Percentiles rank a stretch among this genome's conserved stretches.
phyloP scores from a whole-genome alignment of 1,140 invertebrate genomes.

The Nephila pilipes region DNA sequence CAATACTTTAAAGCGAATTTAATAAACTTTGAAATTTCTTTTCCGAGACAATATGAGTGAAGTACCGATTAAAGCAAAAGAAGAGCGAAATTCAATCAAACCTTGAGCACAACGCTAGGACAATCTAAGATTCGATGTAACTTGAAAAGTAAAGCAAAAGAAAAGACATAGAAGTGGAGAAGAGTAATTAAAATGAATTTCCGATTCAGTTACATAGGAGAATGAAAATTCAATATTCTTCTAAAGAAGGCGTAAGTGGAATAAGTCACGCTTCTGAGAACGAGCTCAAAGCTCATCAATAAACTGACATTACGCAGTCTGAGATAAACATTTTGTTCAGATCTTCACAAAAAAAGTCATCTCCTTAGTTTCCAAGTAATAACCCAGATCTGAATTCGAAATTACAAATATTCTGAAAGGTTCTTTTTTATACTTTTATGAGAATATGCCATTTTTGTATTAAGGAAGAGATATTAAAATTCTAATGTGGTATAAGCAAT shows the following conservation, averaged over 20 bases:
- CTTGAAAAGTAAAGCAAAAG: slow-evolving; percentile 36
- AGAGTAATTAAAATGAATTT: slow-evolving; percentile 71
- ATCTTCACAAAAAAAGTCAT: no score
- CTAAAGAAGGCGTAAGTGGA: neutral
- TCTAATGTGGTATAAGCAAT: no score
- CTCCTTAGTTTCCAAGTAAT: no score
- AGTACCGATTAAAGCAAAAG: slow-evolving; percentile 46
- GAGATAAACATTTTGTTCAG: no score
- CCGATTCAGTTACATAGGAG: slow-evolving; percentile 44
- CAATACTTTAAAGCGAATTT: slow-evolving; percentile 47
- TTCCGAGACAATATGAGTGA: neutral
- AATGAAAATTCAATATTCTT: slow-evolving; percentile 50
- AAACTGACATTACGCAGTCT: no score
- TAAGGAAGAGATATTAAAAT: no score
- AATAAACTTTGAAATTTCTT: slow-evolving; percentile 56
- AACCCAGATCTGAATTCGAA: no score
- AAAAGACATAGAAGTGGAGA: neutral
- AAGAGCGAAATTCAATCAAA: slow-evolving; percentile 54
- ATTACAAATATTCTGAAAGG: no score
- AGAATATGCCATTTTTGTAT: no score
- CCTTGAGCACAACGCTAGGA: neutral
- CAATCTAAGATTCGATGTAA: slow-evolving; percentile 46
- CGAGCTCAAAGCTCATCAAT: no score
- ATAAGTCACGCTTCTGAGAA: neutral
- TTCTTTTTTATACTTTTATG: no score